Conservation (phyloP, 2,113 vertebrate species). For the Pimephales promelas region DNA sequence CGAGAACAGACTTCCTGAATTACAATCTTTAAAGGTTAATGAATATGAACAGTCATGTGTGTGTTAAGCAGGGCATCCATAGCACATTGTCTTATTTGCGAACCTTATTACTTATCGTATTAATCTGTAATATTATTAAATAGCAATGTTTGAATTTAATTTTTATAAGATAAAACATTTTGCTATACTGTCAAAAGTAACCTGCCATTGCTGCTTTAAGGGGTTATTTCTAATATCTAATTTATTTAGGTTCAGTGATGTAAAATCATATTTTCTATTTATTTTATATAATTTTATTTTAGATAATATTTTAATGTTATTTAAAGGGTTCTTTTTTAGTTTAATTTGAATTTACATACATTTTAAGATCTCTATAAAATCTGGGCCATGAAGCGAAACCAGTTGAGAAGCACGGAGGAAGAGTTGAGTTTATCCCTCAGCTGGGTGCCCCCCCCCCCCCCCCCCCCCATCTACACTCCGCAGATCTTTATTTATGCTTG, state of each 20-base stretch:
- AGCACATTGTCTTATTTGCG: not conserved
- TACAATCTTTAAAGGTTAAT: slow-evolving; percentile 31
- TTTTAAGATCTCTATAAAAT: slow-evolving; percentile 5
- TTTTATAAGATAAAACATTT: not conserved
- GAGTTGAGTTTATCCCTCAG: slow-evolving; percentile 49
- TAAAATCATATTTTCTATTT: not conserved
- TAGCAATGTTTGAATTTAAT: too few species aligned
- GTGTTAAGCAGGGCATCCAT: not conserved
- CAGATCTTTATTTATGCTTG: slow-evolving; percentile 25
- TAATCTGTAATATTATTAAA: not conserved
- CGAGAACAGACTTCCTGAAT: slow-evolving; percentile 23
- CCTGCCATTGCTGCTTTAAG: too few species aligned
- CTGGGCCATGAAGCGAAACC: not conserved
- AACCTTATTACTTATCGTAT: not conserved
- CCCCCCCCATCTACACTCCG: not conserved
- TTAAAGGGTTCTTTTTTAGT: too few species aligned
- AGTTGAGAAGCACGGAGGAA: slow-evolving; percentile 43
- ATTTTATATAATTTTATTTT: not conserved
- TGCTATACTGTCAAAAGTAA: too few species aligned
- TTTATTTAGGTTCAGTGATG: not conserved
- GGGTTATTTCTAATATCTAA: not conserved
- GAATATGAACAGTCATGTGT: not conserved
- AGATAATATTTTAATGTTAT: not conserved
- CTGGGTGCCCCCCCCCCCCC: slow-evolving; percentile 6
- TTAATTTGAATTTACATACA: too few species aligned